These are phyloP conservation scores for Solea senegalensis DNA, from an alignment of 2,113 vertebrate genomes.

Conservation along the genomic window DNA sequence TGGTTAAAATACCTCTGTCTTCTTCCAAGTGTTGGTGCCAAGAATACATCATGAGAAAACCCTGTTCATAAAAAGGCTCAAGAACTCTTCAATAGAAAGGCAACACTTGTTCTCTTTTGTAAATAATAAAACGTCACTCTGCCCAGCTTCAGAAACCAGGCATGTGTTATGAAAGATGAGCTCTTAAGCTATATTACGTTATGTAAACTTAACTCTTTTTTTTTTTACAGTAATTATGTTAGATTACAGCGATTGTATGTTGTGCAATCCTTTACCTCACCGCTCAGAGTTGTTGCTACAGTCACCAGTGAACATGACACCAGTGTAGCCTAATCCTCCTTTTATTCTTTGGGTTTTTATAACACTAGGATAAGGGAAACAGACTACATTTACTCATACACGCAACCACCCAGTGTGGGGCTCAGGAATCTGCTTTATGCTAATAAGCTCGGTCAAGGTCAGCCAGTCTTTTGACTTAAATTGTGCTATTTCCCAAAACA, in stretches of 20 bases:
- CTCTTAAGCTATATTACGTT: too few species aligned
- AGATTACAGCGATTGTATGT: not conserved
- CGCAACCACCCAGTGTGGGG: slow-evolving; percentile 31
- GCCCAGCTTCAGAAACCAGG: too few species aligned
- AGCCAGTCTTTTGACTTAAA: slow-evolving; percentile 64
- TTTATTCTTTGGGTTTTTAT: slow-evolving; percentile 24
- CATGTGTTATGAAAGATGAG: too few species aligned
- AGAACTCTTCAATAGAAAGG: too few species aligned
- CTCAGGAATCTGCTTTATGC: slow-evolving; percentile 67
- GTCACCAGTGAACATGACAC: slow-evolving; percentile 13
- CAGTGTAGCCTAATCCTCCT: not conserved
- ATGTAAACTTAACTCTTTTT: too few species aligned
- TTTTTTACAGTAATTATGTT: not conserved
- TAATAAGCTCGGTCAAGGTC: slow-evolving; percentile 76
- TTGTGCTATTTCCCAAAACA: slow-evolving; percentile 56
- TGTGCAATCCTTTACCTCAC: too few species aligned
- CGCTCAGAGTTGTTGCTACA: not conserved
- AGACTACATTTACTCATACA: slow-evolving; percentile 36
- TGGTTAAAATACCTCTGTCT: too few species aligned
- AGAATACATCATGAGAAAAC: too few species aligned
- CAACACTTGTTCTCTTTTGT: too few species aligned
- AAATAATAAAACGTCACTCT: too few species aligned
- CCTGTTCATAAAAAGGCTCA: too few species aligned
- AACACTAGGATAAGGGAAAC: slow-evolving; percentile 30
- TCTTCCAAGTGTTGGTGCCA: too few species aligned